Evolutionary conservation across 2,797 vertebrate genomes (phyloP), one percentile per base, ranked within the genome.

Genomic region (Takifugu rubripes): DNA sequence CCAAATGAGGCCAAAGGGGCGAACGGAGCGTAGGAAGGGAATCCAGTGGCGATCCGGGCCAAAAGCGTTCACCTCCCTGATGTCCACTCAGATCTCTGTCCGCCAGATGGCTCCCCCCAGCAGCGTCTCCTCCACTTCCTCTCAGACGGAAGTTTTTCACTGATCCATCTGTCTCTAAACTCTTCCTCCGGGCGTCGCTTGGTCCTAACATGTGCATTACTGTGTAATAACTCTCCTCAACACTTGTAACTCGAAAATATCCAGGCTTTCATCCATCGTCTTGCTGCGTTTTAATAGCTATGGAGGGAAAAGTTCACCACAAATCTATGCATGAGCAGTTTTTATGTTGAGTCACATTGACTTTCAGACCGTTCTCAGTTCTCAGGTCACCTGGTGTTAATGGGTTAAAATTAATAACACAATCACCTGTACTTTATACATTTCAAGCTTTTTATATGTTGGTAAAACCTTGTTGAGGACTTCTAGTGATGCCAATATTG

Each of bases 11-110:
- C 62, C 88, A 47, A 93, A 89, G 73, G 78, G 86, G 6, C 91
- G 89, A 52, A 60, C 72, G 3, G 91, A 94, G 21, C 86, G 83
- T 49, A 89, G 85, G 65, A 92, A 88, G 84, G 90, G 85, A 84
- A 75, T 94, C 52, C 91, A 87, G 16, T 94, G 93, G 93, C 94
- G 88, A 66, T 75, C 84, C 3, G 86, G 80, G 56, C 90, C 85
- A 52, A 92, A 89, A 77, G 85, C 66, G 7, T 72, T 84, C 56
- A 88, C 84, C 66, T 88, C 85, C 44, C 88, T 96, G 49, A 93
- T 89, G 61, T 87, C 93, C 79, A 93, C 92, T 44, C 93, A 94
- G 88, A 92, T 99, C 54, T 92, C 93, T 70, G 77, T 98, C 49
- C 82, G 83, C 57, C 87, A 68, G 10, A 9, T 6, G 4, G 25